Evolutionary conservation across 2,797 vertebrate species (phyloP).

Genomic region (Parambassis ranga): DNA sequence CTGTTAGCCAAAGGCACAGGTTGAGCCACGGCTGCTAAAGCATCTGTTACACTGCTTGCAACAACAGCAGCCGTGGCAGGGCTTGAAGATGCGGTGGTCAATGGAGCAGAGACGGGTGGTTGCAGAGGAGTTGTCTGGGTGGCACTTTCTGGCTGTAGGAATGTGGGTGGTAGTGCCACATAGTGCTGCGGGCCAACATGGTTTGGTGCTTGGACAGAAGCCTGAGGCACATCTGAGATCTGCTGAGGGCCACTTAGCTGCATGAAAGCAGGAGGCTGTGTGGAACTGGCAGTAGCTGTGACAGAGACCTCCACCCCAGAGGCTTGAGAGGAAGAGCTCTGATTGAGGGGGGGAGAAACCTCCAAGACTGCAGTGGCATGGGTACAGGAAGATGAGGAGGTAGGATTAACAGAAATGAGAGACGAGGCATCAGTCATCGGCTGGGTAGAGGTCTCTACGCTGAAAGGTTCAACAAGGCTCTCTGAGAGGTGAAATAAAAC

Average conservation of each 20-base stretch:
- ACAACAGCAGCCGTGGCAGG: conserved; percentile 38
- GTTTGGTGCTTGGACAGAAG: conserved; percentile 82
- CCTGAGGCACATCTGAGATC: conserved; percentile 80
- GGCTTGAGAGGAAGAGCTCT: conserved; percentile 64
- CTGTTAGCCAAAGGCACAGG: conserved; percentile 86
- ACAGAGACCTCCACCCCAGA: conserved; percentile 65
- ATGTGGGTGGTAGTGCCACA: conserved; percentile 83
- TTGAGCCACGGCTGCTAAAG: conserved; percentile 65
- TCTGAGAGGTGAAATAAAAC: conserved; percentile 69
- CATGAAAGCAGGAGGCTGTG: conserved; percentile 73
- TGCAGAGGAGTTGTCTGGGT: conserved; percentile 76
- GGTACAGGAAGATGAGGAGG: conserved; percentile 81
- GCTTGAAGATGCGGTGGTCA: conserved; percentile 36
- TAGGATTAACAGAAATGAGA: conserved; percentile 78
- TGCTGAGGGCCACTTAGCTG: conserved; percentile 78
- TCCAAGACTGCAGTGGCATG: conserved; percentile 81
- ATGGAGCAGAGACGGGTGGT: conserved; percentile 60
- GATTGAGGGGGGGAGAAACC: conserved; percentile 69
- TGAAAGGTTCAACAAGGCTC: conserved; percentile 84
- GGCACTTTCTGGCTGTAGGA: conserved; percentile 79
- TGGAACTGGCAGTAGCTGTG: conserved; percentile 73
- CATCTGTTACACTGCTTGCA: conserved; percentile 37
- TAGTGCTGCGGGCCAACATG: conserved; percentile 83
- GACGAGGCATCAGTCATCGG: conserved; percentile 77
- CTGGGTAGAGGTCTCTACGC: conserved; percentile 78